Evolutionary conservation across 2,797 vertebrate genomes (phyloP), one percentile per base, ranked within the genome.

Genomic region (Alexandromys oeconomus): DNA sequence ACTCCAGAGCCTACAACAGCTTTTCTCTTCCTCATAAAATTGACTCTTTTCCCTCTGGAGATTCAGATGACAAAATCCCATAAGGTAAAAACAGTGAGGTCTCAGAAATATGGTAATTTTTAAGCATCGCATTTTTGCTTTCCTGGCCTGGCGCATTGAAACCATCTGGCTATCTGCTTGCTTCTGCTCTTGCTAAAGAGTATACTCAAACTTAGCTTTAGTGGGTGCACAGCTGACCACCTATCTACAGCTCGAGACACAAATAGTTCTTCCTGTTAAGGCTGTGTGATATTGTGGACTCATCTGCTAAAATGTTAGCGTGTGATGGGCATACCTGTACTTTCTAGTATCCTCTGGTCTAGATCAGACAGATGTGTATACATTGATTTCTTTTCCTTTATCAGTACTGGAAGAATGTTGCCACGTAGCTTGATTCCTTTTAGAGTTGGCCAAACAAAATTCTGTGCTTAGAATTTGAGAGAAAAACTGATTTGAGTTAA

Each of bases 11-110:
- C 48, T 76, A 40, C 59, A 89, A 77, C 69, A 93, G 78, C 14
- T 89, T 96, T 86, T 88, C 65, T 92, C 77, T 96, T 51, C 21
- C 86, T 51, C 51, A 43, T 77, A 69, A 93, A 84, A 31, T 94
- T 91, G 87, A 86, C 87, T 89, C 57, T 46, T 94, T 51, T 89
- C 59, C 71, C 87, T 95, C 59, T 87, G 31, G 85, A 96, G 91
- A 86, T 54, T 87, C 77, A 69, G 25, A 97, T 94, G 94, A 97
- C 81, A 96, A 94, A 94, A 96, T 82, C 29, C 89, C 89, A 81
- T 81, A 96, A 87, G 80, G 82, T 67, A 48, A 14, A 94, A 51
- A 37, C 7, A 84, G 73, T 27, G 51, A 88, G 40, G 7, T 48
- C 92, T 96, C 61, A 92, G 74, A 92, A 95, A 57, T 82, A 91